phyloP scores from a whole-genome alignment of 2,888 invertebrate species.

The Cheilosia vulpina region DNA sequence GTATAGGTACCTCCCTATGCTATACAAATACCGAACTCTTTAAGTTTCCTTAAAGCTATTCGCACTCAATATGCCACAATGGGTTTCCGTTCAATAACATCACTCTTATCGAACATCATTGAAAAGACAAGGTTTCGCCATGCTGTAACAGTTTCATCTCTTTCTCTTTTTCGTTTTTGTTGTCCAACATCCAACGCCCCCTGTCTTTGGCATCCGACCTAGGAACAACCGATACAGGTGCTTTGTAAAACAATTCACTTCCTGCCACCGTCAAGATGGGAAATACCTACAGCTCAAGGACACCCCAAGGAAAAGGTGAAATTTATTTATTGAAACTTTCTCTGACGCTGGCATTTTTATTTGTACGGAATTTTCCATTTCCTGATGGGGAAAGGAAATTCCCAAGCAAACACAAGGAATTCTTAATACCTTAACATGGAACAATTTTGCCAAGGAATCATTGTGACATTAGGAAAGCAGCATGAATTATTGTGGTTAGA shows the following conservation, averaged over 20 bases:
- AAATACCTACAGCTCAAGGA: conserved; percentile 32
- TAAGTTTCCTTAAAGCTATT: no score
- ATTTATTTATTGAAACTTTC: conserved; percentile 64
- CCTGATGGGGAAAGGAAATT: neutral
- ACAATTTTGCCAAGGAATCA: conserved; percentile 26
- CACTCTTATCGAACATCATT: no score
- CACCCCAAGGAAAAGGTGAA: conserved; percentile 30
- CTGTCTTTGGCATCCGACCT: conserved; percentile 16
- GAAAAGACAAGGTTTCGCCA: no score
- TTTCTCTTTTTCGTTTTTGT: conserved; percentile 22
- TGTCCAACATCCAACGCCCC: conserved; percentile 12
- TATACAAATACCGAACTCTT: no score
- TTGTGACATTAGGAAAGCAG: conserved; percentile 24
- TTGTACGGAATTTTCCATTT: conserved; percentile 56
- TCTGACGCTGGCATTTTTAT: conserved; percentile 66
- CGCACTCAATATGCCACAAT: no score
- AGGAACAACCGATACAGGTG: conserved; percentile 56
- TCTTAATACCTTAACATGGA: conserved; percentile 32
- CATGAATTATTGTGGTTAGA: conserved; percentile 22
- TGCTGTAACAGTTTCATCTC: no score
- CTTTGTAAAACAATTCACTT: conserved; percentile 50
- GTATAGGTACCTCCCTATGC: no score
- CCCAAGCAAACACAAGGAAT: conserved; percentile 30
- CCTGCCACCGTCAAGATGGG: neutral
- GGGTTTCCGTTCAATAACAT: no score